Percentiles rank a stretch among this genome's conserved stretches.
Evolutionary conservation across 1,140 invertebrate species (phyloP).

Genomic region (Pectinophora gossypiella): DNA sequence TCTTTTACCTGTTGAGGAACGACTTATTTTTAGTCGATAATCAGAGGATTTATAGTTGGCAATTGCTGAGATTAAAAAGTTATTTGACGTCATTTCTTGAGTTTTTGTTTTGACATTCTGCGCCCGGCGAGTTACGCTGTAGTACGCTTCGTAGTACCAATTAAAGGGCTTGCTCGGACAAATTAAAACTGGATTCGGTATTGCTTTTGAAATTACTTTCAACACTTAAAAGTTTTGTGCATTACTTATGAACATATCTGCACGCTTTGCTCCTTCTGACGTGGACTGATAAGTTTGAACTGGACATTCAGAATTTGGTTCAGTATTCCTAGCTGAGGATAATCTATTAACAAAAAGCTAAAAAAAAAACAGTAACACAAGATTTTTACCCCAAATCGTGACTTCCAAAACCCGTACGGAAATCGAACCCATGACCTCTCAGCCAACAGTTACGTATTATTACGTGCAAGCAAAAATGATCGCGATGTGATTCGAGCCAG

Average conservation of each 20-base stretch:
- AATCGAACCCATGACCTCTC: too few relatives aligned
- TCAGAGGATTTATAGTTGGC: neutral
- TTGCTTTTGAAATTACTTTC: neutral
- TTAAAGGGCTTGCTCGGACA: neutral
- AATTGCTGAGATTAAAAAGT: neutral
- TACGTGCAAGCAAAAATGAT: neutral
- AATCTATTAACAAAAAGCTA: too few relatives aligned
- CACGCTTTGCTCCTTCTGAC: too few relatives aligned
- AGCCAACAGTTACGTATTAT: neutral
- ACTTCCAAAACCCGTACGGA: too few relatives aligned
- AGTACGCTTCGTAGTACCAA: constrained; percentile 3
- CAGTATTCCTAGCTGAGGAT: too few relatives aligned
- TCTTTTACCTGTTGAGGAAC: constrained; percentile 2
- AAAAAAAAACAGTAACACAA: too few relatives aligned
- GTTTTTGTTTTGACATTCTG: neutral
- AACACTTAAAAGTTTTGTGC: neutral
- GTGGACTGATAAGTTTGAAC: too few relatives aligned
- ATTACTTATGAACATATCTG: too few relatives aligned
- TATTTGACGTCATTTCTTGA: neutral
- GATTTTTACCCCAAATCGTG: too few relatives aligned
- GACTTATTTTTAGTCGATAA: constrained; percentile 1
- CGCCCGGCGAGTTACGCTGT: neutral
- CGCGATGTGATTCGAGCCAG: constrained; percentile 1
- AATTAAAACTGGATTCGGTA: neutral
- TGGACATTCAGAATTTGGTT: too few relatives aligned